Evolutionary conservation across 1,140 invertebrate genomes (phyloP).

Genomic region (Oedothorax gibbosus): DNA sequence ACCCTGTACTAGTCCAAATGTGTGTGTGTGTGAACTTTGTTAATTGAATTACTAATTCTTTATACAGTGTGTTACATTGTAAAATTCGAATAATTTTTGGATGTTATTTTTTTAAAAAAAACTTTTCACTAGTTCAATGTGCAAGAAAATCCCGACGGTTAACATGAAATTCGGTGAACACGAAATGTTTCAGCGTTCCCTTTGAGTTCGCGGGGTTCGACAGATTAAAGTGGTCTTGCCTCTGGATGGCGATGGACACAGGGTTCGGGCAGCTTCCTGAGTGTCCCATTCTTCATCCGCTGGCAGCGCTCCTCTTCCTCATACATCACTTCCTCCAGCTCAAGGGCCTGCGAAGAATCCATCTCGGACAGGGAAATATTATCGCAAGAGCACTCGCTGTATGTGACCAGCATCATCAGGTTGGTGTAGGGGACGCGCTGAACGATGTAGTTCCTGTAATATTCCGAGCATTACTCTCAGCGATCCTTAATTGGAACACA

Average conservation of each 20-base stretch:
- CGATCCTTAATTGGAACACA: no score
- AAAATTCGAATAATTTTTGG: no score
- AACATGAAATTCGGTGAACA: no score
- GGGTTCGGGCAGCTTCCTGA: constrained; percentile 76
- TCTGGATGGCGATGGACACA: constrained; percentile 91
- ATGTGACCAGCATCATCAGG: constrained; percentile 87
- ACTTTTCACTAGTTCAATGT: no score
- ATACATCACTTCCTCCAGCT: constrained; percentile 71
- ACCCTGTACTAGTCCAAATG: no score
- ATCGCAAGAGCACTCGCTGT: constrained; percentile 89
- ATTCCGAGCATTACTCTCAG: background rate
- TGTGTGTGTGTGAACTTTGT: no score
- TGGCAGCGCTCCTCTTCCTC: constrained; percentile 48
- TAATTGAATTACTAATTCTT: no score
- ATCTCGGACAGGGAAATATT: constrained; percentile 64
- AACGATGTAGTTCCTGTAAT: constrained; percentile 86
- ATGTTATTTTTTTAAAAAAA: no score
- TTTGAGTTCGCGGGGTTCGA: no score
- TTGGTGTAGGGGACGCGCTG: constrained; percentile 93
- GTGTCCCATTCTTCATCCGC: constrained; percentile 71
- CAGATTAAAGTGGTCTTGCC: constrained; percentile 71
- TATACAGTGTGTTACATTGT: no score
- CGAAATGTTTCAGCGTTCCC: no score
- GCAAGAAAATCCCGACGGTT: no score
- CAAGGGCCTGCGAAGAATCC: constrained; percentile 76